Base-by-base conservation (phyloP, 2,888 invertebrate genomes). In the Invenusta paracnida region DNA sequence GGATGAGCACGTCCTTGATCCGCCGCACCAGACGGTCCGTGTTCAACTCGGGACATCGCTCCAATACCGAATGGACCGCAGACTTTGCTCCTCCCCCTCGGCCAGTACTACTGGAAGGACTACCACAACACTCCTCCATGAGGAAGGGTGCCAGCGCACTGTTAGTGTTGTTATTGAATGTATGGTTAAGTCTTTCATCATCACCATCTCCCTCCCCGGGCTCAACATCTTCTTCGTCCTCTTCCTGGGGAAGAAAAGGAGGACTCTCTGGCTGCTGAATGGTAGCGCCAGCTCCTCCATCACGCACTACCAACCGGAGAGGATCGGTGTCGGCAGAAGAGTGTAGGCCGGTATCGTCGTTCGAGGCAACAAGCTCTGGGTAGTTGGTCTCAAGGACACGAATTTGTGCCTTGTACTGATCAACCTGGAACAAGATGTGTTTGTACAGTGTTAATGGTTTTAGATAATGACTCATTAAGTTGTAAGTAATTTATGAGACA, bases 1-100 rank as follows among this genome's bases (percentile, higher is more conserved):
- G 90, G 86, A 91, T 91, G 30, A 93, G 89, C 48, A 92, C 91
- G 84, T 93, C 93, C 87, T 92, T 92, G 48, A 92, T 90, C 87
- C 85, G 30, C 87, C 87, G 95, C 85, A 99, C 99, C 89, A 99
- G 96, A 88, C 98, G 98, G 92, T 99, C 98, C 0, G 99, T 99
- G 92, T 83, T 83, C 48, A 48, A 48, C 48, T 48, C 48, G 5
- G 48, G 48, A 17, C 48, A 48, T 48, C 48, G 48, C 48, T 48
- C 48, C 48, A 48, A 17, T 17, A 48, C 48, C 48, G 17, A 17
- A 11, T 48, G 48, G 5, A 5, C 48, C 5, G 48, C 5, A 5
- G 48, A 48, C 48, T 48, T 48, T 5, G 48, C 48, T 5, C 48
- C 48, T 11, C 48, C 48, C 48, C 48, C 48, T 11, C 48, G 5